Percentiles rank a stretch among this genome's conserved stretches.
Evolutionary conservation across 2,113 vertebrate species (phyloP).

Genomic region (Alethe diademata): DNA sequence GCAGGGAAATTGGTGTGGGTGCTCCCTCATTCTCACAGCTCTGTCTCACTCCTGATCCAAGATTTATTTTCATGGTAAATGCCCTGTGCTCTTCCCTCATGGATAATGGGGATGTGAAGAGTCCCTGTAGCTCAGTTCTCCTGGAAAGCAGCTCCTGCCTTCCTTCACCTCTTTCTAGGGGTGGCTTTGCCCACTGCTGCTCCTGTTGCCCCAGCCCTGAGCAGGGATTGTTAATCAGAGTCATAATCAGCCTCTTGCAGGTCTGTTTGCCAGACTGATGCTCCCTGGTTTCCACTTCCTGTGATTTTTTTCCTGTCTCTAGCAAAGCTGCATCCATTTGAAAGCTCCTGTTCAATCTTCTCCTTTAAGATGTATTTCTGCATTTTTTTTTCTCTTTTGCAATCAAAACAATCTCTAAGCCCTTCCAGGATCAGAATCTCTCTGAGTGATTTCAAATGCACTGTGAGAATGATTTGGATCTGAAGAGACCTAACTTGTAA

Average conservation of each 20-base stretch:
- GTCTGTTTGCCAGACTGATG: background rate
- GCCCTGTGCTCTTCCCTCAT: accelerated
- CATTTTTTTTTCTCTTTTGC: background rate
- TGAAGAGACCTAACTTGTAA: background rate
- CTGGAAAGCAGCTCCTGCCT: background rate
- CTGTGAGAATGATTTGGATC: background rate
- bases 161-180: background rate
- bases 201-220: background rate
- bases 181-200: background rate
- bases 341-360: background rate
- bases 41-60: background rate
- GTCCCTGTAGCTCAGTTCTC: background rate
- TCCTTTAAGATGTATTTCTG: background rate
- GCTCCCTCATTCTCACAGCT: background rate
- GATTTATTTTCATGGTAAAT: background rate
- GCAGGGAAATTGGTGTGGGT: background rate
- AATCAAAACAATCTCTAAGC: background rate
- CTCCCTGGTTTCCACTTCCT: background rate
- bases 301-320: background rate
- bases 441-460: background rate
- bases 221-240: background rate
- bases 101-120: accelerated
- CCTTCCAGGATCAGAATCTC: background rate
- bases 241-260: background rate
- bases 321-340: background rate